phyloP scores from a whole-genome alignment of 2,113 vertebrate species.

The Eptatretus burgeri region DNA sequence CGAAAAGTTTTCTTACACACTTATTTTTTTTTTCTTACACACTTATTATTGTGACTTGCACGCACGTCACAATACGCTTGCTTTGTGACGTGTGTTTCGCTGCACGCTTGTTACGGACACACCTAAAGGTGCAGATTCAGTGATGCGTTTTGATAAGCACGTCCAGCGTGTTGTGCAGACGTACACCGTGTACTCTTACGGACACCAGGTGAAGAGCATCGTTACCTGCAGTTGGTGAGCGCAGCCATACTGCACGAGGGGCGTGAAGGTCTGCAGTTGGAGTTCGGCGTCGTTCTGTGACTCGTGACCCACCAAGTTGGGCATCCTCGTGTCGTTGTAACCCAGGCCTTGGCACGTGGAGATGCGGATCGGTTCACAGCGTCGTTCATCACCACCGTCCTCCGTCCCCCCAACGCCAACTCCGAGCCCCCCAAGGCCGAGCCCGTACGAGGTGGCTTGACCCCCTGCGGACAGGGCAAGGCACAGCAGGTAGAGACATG shows the following conservation, averaged over 20 bases:
- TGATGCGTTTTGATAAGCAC: too few species aligned
- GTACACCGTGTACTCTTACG: neutral
- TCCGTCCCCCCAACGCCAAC: neutral
- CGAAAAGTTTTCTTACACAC: too few species aligned
- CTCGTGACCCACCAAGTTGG: conserved; percentile 81
- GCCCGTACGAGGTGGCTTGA: neutral
- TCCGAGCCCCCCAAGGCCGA: neutral
- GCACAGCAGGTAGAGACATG: too few species aligned
- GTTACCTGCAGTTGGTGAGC: conserved; percentile 72
- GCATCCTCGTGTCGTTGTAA: conserved; percentile 97
- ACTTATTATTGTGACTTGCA: too few species aligned
- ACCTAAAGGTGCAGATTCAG: too few species aligned
- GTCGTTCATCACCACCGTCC: conserved; percentile 51
- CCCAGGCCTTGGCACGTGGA: conserved; percentile 89
- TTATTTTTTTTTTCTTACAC: too few species aligned
- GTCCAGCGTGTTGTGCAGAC: too few species aligned
- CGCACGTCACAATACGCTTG: too few species aligned
- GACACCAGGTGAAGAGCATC: conserved; percentile 1
- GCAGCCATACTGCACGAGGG: conserved; percentile 92
- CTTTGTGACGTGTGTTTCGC: too few species aligned
- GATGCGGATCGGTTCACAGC: conserved; percentile 82
- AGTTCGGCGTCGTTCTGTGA: conserved; percentile 80
- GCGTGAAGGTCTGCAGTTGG: conserved; percentile 80
- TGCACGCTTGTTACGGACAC: too few species aligned
- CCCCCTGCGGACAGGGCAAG: too few species aligned